Conservation (phyloP, 2,113 vertebrate genomes). For the Thinocorus orbignyianus region DNA sequence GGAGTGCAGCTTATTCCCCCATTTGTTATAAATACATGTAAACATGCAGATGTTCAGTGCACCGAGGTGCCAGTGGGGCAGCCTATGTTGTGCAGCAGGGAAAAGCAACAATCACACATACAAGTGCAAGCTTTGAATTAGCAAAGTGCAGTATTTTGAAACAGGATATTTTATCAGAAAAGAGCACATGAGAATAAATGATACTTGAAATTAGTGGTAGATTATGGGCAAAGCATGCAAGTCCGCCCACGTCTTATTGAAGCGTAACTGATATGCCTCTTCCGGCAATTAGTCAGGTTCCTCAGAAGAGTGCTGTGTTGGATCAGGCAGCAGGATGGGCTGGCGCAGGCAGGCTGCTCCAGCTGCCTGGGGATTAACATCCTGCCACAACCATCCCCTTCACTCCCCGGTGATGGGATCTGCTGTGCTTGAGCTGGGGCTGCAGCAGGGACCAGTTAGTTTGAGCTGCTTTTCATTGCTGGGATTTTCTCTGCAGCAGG, state of each 20-base stretch:
- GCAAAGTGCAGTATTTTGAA: neutral
- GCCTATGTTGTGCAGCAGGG: accelerated
- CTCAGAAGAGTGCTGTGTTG: neutral
- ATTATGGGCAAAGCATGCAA: neutral
- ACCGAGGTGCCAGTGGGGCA: neutral
- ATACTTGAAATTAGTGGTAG: neutral
- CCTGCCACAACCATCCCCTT: neutral
- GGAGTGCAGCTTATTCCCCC: neutral
- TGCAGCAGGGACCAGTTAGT: neutral
- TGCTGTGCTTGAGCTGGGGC: neutral
- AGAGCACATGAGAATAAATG: neutral
- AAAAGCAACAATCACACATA: neutral
- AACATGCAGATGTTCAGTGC: neutral
- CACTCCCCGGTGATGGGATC: accelerated
- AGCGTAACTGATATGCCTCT: neutral
- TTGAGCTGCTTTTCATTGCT: neutral
- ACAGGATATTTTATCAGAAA: neutral
- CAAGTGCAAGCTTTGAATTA: neutral
- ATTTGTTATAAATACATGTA: neutral
- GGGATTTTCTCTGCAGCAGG: neutral
- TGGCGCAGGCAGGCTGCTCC: neutral
- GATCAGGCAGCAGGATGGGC: neutral
- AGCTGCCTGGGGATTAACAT: conserved; percentile 27
- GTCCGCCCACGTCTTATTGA: neutral
- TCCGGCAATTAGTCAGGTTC: neutral